Evolutionary conservation across 2,888 invertebrate species (phyloP).

Genomic region (Diabrotica balteata): DNA sequence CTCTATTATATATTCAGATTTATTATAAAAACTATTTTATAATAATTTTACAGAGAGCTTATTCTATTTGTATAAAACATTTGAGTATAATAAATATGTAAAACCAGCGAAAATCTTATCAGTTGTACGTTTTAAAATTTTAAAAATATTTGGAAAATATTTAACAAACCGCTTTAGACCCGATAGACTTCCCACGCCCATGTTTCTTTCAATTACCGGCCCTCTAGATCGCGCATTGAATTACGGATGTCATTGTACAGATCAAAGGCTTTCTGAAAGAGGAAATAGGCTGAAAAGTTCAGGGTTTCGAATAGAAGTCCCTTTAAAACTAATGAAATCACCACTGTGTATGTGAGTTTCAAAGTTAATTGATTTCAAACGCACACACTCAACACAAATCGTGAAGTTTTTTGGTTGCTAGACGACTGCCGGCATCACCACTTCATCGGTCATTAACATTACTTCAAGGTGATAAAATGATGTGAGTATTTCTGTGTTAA

Average conservation of each 20-base stretch:
- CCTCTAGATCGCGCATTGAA: conserved; percentile 49
- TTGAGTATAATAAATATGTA: too few species aligned
- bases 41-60: too few species aligned
- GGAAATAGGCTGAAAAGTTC: conserved; percentile 32
- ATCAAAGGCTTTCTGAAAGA: conserved; percentile 46
- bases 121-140: too few species aligned
- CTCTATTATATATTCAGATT: too few species aligned
- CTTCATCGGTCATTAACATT: too few species aligned
- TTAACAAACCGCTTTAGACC: too few species aligned
- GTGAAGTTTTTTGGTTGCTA: conserved; percentile 14
- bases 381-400: background rate
- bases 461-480: too few species aligned
- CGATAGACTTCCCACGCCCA: background rate
- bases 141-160: too few species aligned
- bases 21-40: too few species aligned
- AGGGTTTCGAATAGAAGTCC: conserved; percentile 22
- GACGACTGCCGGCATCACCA: background rate
- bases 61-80: too few species aligned
- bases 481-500: too few species aligned
- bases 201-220: conserved; percentile 47
- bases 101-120: too few species aligned
- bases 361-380: conserved; percentile 24
- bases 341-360: conserved; percentile 19
- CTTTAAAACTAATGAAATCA: conserved; percentile 33
- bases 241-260: conserved; percentile 51